Evolutionary conservation across 2,888 invertebrate genomes (phyloP), one percentile per base, ranked within the genome.

Genomic region (Sepiola atlantica): DNA sequence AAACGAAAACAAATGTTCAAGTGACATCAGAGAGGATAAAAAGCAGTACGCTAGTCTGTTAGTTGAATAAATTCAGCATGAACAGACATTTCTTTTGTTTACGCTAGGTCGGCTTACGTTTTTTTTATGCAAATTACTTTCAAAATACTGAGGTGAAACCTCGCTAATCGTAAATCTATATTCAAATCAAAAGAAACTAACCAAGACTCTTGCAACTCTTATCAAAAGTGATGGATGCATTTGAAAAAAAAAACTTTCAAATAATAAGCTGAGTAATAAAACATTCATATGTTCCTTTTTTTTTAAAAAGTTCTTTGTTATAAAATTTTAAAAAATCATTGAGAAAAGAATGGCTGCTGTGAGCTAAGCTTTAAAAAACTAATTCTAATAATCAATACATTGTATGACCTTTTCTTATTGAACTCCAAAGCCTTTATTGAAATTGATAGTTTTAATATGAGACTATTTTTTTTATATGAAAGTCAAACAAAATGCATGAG

Each of bases 371-470:
- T n/a, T n/a, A n/a, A n/a, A n/a, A n/a, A n/a, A 24, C 18, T 77
- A 77, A n/a, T 77, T n/a, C 77, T 77, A 77, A n/a, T 77, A 77
- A 77, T 77, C 77, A 77, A 77, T 77, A 77, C 28, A n/a, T n/a
- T 77, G 10, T n/a, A 77, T 77, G 77, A 77, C n/a, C 77, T 77
- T 77, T 18, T 28, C 28, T 77, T 77, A 12, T 77, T 77, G 77
- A 77, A 77, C 77, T 77, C n/a, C n/a, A 77, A n/a, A n/a, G 28
- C 28, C 28, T 77, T 77, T 18, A 77, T 77, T 77, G 77, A n/a
- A 77, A n/a, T 77, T 77, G 77, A 4, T n/a, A 77, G n/a, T 77
- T 77, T 77, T 14, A 77, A 4, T 77, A 77, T 77, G 77, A 77
- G n/a, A 77, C n/a, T 77, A 28, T n/a, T 16, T 14, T n/a, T n/a